Evolutionary conservation across 2,888 invertebrate genomes (phyloP), one percentile per base, ranked within the genome.

Genomic region (Helobdella robusta): DNA sequence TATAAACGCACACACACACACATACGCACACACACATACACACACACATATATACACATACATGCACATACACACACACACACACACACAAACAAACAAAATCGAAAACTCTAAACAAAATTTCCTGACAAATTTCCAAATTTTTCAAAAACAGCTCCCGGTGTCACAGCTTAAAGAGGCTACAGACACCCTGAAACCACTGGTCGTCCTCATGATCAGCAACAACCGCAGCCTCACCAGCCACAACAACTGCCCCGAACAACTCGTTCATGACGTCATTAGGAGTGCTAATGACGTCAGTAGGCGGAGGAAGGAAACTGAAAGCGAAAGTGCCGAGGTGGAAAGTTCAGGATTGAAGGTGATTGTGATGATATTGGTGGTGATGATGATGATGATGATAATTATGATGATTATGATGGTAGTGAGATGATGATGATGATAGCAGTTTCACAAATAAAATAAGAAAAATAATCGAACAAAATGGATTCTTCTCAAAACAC

Each of bases 341-440:
- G 44, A 44, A 46, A 60, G 20, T 48, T 50, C 50, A 34, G 32
- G 30, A 50, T 30, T 50, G 50, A 62, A n/a, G 50, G 50, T 56
- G 64, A 64, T 64, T 25, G 56, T 64, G 64, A 30, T 54, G 35
- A 34, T 23, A 54, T 54, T 54, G 35, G 54, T 35, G 54, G 35
- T 54, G 54, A 54, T 34, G 64, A 64, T 54, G 54, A 64, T 30
- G 54, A 64, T 64, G 64, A 64, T 54, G 54, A 54, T 54, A 54
- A 54, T 4, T 20, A 54, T 54, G 35, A 32, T 64, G 35, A 54
- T 54, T 34, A 34, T 32, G 54, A 52, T 34, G 54, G 54, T 54
- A n/a, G n/a, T n/a, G n/a, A n/a, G 35, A 54, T 54, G 54, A 64
- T 23, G 54, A 54, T 32, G 64, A 64, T 52, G 54, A 54, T 5